phyloP scores from a whole-genome alignment of 2,113 vertebrate species.

The Cygnus atratus region DNA sequence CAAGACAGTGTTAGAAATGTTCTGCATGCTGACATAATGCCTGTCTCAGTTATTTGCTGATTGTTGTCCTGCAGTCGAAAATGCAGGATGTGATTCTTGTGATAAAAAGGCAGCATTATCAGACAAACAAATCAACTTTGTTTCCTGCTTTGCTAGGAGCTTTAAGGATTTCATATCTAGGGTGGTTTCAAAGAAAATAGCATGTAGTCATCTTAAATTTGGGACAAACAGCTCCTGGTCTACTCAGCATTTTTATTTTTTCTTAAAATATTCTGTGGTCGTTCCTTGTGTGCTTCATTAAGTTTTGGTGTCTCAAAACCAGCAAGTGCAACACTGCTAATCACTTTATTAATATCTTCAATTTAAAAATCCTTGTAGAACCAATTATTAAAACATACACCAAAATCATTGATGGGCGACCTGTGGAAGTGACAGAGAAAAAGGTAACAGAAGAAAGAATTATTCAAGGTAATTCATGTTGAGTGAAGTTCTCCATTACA shows the following conservation, averaged over 20 bases:
- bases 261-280: background rate
- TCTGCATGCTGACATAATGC: background rate
- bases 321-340: background rate
- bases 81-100: background rate
- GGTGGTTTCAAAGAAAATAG: background rate
- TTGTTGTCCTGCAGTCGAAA: background rate
- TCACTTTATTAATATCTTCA: slow-evolving; percentile 28
- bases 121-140: background rate
- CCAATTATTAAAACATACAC: slow-evolving; percentile 82
- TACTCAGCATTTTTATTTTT: background rate
- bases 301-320: background rate
- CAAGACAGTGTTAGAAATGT: background rate
- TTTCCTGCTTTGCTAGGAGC: background rate
- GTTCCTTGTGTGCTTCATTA: background rate
- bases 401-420: slow-evolving; percentile 78
- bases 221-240: background rate
- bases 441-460: slow-evolving; percentile 80
- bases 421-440: slow-evolving; percentile 82
- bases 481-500: background rate
- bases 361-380: slow-evolving; percentile 70
- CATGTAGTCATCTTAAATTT: background rate
- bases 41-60: background rate
- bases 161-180: background rate
- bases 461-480: slow-evolving; percentile 75
- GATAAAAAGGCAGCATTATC: background rate